Base-by-base conservation (phyloP, 2,113 vertebrate genomes). In the Scortum barcoo region DNA sequence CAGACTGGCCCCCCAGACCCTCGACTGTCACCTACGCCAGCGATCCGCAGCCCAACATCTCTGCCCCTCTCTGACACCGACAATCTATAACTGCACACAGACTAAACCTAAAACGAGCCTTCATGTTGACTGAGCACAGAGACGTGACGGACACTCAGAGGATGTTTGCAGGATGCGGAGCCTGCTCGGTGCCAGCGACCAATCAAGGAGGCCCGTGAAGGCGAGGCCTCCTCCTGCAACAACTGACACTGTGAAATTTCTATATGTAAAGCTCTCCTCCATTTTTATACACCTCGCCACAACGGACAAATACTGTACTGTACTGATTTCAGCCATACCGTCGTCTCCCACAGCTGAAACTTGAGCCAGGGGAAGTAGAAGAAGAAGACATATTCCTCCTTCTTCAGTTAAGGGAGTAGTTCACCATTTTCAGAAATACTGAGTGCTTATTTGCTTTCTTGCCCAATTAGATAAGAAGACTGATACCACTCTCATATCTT, bases 1-100 rank as follows among this genome's bases (percentile, higher is more conserved):
- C 96, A 0, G 94, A 97, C 76, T 99, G 97, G 97, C 97, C 97
- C 26, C 97, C 97, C 17, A 95, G 94, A 86, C 96, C 97, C 71
- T 95, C 95, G 71, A 95, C 96, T 2, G 96, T 96, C 63, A 97
- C 96, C 7, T 97, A 96, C 87, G 96, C 97, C 0, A 95, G 88
- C 74, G 54, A 80, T 0, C 69, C 84, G 74, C 87, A 92, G 50
- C n/a, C 80, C 48, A 58, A 44, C 62, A 28, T 38, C 50, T 83
- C 85, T 22, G 67, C 26, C 19, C 24, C 42, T 8, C 87, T 91
- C 65, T 92, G 88, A 91, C 70, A 26, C 48, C 42, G 44, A 20
- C 28, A n/a, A 50, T 54, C 53, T 50, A n/a, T n/a, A 68, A 72
- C n/a, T 12, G 7, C 69, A 33, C 73, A 61, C 56, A 69, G 67